Percentiles rank a stretch among this genome's conserved stretches.
phyloP scores from a whole-genome alignment of 2,888 invertebrate species.

The Hirtodrosophila confusa region DNA sequence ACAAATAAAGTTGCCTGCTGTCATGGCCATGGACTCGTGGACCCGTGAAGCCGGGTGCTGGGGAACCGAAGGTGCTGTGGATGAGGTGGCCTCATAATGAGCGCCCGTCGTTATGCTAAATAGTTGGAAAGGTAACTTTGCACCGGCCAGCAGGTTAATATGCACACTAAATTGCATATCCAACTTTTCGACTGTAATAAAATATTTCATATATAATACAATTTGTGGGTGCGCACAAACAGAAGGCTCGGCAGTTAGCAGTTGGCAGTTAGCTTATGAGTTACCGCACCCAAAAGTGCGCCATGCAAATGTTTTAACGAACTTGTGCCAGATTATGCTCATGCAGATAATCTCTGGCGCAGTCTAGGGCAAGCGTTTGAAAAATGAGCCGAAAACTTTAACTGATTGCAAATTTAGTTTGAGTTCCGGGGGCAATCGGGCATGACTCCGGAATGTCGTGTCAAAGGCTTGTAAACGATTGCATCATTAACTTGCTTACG shows the following conservation, averaged over 20 bases:
- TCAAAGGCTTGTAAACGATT: conserved; percentile 70
- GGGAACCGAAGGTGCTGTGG: not conserved
- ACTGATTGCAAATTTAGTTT: conserved; percentile 37
- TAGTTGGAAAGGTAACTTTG: conserved; percentile 64
- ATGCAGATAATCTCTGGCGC: conserved; percentile 25
- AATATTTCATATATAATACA: conserved; percentile 44
- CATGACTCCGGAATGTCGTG: conserved; percentile 47
- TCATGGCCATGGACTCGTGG: conserved; percentile 19
- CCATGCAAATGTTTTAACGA: conserved; percentile 51
- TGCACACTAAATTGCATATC: conserved; percentile 66
- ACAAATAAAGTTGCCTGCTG: conserved; percentile 68
- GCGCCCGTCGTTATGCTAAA: conserved; percentile 70
- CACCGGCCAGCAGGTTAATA: conserved; percentile 51
- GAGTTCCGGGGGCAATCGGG: conserved; percentile 8
- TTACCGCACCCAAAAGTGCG: conserved; percentile 10
- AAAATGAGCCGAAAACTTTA: conserved; percentile 36
- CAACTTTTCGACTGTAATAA: conserved; percentile 63
- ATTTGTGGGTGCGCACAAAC: conserved; percentile 47
- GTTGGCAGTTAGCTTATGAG: conserved; percentile 23
- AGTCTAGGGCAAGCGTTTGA: conserved; percentile 8
- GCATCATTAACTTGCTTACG: conserved; percentile 74
- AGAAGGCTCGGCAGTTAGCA: conserved; percentile 35
- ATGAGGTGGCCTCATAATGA: conserved; percentile 54
- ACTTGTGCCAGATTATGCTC: conserved; percentile 44
- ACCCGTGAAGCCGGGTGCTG: not conserved